Percentiles rank a stretch among this genome's conserved stretches.
These are phyloP conservation scores for Amorpha juglandis DNA, from an alignment of 2,888 invertebrate species.

Conservation along the genomic window DNA sequence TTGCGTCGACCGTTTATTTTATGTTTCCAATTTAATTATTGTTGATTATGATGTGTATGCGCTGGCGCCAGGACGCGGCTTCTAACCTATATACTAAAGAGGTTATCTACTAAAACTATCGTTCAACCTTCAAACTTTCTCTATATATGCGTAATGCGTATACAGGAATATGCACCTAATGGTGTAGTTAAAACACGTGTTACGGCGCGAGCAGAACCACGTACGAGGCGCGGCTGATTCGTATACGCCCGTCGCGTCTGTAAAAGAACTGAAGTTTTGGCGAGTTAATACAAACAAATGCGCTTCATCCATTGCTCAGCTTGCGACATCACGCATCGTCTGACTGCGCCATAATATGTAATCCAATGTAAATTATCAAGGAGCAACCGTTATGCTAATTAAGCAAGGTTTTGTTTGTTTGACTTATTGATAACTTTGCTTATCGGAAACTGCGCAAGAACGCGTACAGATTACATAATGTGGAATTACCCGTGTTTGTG, in stretches of 20 bases:
- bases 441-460: constrained; percentile 26
- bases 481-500: neutral
- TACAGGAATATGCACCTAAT: neutral
- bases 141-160: neutral
- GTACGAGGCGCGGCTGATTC: too few relatives aligned
- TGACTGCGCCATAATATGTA: neutral
- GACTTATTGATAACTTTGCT: constrained; percentile 26
- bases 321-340: too few relatives aligned
- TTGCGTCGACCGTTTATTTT: neutral
- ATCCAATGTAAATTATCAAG: constrained; percentile 6
- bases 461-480: constrained; percentile 6
- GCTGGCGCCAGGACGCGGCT: constrained; percentile 11
- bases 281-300: too few relatives aligned
- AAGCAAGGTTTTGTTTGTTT: constrained; percentile 28
- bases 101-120: constrained; percentile 2
- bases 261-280: too few relatives aligned
- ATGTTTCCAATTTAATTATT: neutral
- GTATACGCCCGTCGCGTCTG: too few relatives aligned
- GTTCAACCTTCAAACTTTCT: neutral
- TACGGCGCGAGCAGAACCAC: too few relatives aligned
- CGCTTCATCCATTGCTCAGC: too few relatives aligned
- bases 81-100: neutral
- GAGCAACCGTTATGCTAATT: constrained; percentile 17
- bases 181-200: too few relatives aligned
- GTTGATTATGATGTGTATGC: neutral